Evolutionary conservation across 2,113 vertebrate species (phyloP).

Genomic region (Limnothrissa miodon): DNA sequence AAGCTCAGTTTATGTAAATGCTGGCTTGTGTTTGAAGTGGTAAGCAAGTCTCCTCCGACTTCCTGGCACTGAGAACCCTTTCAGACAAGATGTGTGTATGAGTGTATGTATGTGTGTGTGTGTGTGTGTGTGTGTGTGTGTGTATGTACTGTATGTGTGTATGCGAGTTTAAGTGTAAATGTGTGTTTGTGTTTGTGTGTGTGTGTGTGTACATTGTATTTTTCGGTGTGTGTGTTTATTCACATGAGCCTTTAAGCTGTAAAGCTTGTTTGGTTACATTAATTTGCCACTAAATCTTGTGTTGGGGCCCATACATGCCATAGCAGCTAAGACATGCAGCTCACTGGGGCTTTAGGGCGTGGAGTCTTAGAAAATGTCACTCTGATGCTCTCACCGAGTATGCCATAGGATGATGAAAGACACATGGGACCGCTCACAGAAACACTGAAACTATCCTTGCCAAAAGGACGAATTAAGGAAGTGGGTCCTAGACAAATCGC

Average conservation of each 20-base stretch:
- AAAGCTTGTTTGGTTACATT: slow-evolving; percentile 90
- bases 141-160: background rate
- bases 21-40: slow-evolving; percentile 76
- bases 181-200: background rate
- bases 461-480: too few relatives aligned
- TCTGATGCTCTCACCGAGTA: too few relatives aligned
- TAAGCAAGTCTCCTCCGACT: slow-evolving; percentile 74
- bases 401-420: too few relatives aligned
- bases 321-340: too few relatives aligned
- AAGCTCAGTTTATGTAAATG: slow-evolving; percentile 73
- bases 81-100: slow-evolving; percentile 61
- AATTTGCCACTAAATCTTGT: slow-evolving; percentile 88
- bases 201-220: slow-evolving; percentile 10
- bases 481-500: too few relatives aligned
- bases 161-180: too few relatives aligned
- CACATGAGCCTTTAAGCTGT: slow-evolving; percentile 84
- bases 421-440: too few relatives aligned
- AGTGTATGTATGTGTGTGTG: slow-evolving; percentile 6
- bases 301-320: slow-evolving; percentile 77
- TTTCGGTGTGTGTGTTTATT: slow-evolving; percentile 77
- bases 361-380: too few relatives aligned
- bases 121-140: background rate
- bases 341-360: too few relatives aligned
- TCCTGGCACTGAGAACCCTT: slow-evolving; percentile 80
- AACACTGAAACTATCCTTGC: too few relatives aligned